Conservation (phyloP, 2,888 invertebrate genomes). For the Eupeodes latifasciatus region DNA sequence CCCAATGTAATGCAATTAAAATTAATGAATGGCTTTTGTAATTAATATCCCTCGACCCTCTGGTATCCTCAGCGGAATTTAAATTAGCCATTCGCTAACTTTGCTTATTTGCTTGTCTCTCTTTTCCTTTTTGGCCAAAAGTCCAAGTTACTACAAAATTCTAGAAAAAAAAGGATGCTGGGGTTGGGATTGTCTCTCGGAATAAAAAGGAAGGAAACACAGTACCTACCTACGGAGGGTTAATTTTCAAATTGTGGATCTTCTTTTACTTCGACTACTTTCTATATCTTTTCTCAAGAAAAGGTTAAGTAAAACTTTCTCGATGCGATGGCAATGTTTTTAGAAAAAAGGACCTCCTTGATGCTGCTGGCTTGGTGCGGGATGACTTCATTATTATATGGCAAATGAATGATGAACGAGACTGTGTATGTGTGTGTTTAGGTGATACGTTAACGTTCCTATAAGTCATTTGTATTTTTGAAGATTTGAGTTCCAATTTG, state of each 20-base stretch:
- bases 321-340: not conserved
- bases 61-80: conserved; percentile 77
- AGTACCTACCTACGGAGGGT: conserved; percentile 37
- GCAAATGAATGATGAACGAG: conserved; percentile 73
- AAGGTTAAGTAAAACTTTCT: conserved; percentile 55
- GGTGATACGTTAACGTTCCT: not conserved
- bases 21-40: conserved; percentile 80
- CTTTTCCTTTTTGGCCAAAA: conserved; percentile 28
- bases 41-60: conserved; percentile 79
- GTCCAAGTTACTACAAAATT: conserved; percentile 36
- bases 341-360: conserved; percentile 33
- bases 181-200: too few relatives aligned
- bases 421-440: conserved; percentile 11
- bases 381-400: conserved; percentile 69
- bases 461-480: conserved; percentile 32
- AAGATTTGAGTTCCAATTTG: conserved; percentile 47
- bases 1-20: conserved; percentile 80
- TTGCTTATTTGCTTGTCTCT: conserved; percentile 60
- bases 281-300: not conserved
- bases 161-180: too few relatives aligned
- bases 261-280: conserved; percentile 15
- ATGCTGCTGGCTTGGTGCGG: conserved; percentile 1
- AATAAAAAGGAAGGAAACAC: not conserved
- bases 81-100: conserved; percentile 77
- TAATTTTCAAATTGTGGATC: conserved; percentile 65